A percentile compares a stretch with the other conserved stretches of the same genome.
These are phyloP conservation scores for Brachypodius melanocephalos DNA, from an alignment of 2,113 vertebrate genomes.

Conservation along the genomic window DNA sequence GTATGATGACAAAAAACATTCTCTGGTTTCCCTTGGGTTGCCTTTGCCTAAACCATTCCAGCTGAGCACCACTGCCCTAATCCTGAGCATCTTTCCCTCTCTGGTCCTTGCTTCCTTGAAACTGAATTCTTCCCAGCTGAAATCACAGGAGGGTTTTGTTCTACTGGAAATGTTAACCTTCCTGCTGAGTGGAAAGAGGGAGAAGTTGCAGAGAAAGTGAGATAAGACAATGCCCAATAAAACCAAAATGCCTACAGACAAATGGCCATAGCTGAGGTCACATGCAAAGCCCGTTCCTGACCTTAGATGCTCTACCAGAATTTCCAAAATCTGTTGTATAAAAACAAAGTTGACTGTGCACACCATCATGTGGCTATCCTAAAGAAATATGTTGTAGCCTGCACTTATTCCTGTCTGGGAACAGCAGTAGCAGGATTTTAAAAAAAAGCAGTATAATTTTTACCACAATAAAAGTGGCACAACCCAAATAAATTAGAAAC, in stretches of 20 bases:
- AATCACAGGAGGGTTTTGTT: background rate
- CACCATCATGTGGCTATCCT: fast-evolving
- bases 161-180: background rate
- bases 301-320: background rate
- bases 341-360: background rate
- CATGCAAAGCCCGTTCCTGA: background rate
- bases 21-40: background rate
- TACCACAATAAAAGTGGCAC: background rate
- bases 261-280: fast-evolving
- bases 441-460: background rate
- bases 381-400: background rate
- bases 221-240: background rate
- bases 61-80: background rate
- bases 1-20: fast-evolving
- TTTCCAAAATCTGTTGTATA: background rate
- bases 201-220: background rate
- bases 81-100: background rate
- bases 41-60: background rate
- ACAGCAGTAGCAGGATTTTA: background rate
- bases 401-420: background rate
- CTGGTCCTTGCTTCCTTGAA: background rate
- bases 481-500: background rate
- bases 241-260: background rate
- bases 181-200: background rate
- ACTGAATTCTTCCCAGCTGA: background rate